Base-by-base conservation (phyloP, 2,113 vertebrate genomes). In the Zapornia atra region DNA sequence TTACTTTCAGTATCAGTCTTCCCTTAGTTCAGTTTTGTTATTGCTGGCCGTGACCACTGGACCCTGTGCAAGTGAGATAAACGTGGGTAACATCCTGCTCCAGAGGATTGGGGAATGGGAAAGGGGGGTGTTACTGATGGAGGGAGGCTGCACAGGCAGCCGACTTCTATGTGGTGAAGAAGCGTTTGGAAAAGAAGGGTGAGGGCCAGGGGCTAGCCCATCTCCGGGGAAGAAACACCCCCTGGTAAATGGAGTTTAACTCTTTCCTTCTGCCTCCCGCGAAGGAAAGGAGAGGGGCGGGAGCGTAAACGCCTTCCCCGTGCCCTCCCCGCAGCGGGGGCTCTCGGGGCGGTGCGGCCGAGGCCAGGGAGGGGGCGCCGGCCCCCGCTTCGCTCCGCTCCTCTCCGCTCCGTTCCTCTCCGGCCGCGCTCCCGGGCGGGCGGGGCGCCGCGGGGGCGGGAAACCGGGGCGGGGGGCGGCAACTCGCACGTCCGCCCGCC, bases 81-180 rank as follows among this genome's bases (percentile, higher is more conserved):
- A 31, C 28, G 6, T 2, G 59, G 64, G 1, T 44, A 6, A 25
- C 0, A 6, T 40, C 9, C 12, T 10, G 76, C 54, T 26, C 20
- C 3, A 4, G 36, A 33, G 36, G 25, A 29, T 70, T 10, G 3
- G 9, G 2, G 64, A 17, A 56, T 7, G 10, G 44, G 29, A 10
- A 11, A 21, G 57, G 1, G 2, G 15, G 8, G 1, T 17, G n/a
- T 26, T 2, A 11, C 50, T 5, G 61, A 33, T 26, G 31, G 1
- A 28, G 36, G 31, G 53, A 12, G 79, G 68, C 53, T 56, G 60
- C 38, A 2, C 1, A 10, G 36, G 77, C 59, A 34, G 29, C 21
- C 3, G 38, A 9, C 38, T 54, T 12, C 34, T 9, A 4, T 15
- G 38, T 18, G 31, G 38, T 13, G 50, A 13, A 9, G 5, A 6